Conservation (phyloP, 92 coral and sea anemone species). For the Porites cylindrica region DNA sequence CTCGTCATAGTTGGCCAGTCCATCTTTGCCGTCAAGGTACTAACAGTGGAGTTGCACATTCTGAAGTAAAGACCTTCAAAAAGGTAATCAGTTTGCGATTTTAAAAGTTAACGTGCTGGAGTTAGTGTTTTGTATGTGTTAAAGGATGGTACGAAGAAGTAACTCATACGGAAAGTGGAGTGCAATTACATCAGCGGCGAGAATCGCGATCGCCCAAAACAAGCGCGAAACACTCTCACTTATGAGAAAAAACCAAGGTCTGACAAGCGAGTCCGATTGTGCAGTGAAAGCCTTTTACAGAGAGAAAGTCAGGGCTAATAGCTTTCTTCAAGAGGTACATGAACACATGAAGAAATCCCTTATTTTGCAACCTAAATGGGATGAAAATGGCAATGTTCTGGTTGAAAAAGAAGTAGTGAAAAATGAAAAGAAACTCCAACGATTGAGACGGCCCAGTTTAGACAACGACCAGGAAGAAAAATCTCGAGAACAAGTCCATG, state of each 20-base stretch:
- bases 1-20: too few species aligned
- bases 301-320: conserved; percentile 20
- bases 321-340: neutral
- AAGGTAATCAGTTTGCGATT: neutral
- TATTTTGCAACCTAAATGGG: neutral
- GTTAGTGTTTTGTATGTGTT: neutral
- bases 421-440: neutral
- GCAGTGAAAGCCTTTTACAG: conserved; percentile 11
- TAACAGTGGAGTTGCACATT: too few species aligned
- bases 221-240: conserved; percentile 46
- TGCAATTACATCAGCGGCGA: conserved; percentile 10
- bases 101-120: neutral
- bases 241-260: neutral
- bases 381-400: neutral
- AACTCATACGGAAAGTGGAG: neutral
- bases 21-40: too few species aligned
- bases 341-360: neutral
- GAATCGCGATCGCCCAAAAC: conserved; percentile 42
- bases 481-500: neutral
- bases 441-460: neutral
- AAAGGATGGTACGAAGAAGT: conserved; percentile 3
- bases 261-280: neutral
- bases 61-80: too few species aligned
- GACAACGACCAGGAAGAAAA: neutral
- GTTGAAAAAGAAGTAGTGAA: neutral